phyloP scores from a whole-genome alignment of 2,797 vertebrate species.

The Cryptoprocta ferox region DNA sequence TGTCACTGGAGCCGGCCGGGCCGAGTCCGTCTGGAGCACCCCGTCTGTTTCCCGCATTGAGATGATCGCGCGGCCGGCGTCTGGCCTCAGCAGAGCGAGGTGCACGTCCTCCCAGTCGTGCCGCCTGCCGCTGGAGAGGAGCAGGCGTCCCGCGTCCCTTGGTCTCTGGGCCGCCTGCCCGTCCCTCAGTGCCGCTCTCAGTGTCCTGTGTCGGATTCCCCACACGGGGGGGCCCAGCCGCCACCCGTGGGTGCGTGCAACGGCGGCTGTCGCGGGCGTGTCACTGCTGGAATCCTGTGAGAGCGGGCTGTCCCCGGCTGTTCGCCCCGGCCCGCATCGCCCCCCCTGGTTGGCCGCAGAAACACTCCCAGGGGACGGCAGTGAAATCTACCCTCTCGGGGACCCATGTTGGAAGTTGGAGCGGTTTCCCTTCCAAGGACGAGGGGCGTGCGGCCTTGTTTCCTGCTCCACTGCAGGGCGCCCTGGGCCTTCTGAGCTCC shows the following conservation, averaged over 20 bases:
- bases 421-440: not conserved
- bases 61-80: not conserved
- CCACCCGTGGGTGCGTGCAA: not conserved
- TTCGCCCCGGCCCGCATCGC: too few relatives aligned
- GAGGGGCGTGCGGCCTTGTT: not conserved
- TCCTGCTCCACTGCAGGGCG: not conserved
- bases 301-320: not conserved
- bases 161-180: not conserved
- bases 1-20: too few relatives aligned
- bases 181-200: not conserved
- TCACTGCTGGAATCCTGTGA: not conserved
- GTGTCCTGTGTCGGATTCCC: not conserved
- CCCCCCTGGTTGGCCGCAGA: not conserved
- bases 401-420: not conserved
- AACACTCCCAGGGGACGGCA: not conserved
- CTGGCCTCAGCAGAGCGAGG: not conserved
- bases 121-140: too few relatives aligned
- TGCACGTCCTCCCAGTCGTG: not conserved
- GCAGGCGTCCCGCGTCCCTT: not conserved
- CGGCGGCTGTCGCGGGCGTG: accelerated
- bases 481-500: not conserved
- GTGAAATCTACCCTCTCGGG: not conserved
- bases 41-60: not conserved
- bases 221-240: not conserved
- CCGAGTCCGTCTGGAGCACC: too few relatives aligned